Percentiles rank a stretch among this genome's conserved stretches.
Conservation (phyloP, 2,797 vertebrate species). For the Geotrypetes seraphini region DNA sequence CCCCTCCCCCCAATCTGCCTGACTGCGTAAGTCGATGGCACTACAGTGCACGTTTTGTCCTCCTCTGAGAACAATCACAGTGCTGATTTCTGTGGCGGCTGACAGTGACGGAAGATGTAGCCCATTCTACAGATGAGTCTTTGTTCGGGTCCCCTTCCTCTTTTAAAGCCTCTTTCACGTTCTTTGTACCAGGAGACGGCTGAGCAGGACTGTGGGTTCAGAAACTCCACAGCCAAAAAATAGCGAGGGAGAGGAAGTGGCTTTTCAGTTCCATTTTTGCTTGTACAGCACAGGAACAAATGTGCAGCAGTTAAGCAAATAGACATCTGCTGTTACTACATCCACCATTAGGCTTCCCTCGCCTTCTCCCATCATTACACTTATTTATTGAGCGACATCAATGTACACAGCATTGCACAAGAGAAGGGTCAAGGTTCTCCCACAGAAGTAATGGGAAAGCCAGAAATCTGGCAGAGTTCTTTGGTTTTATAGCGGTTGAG, state of each 20-base stretch:
- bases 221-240: slow-evolving; percentile 40
- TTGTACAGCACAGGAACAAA: too few species aligned
- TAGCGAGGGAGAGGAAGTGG: slow-evolving; percentile 34
- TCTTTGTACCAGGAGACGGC: slow-evolving; percentile 50
- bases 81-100: slow-evolving; percentile 28
- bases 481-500: too few species aligned
- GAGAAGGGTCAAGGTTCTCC: too few species aligned
- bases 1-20: neutral
- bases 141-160: slow-evolving; percentile 39
- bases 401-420: too few species aligned
- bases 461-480: too few species aligned
- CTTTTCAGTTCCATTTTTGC: slow-evolving; percentile 34
- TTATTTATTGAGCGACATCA: too few species aligned
- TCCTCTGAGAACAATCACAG: slow-evolving; percentile 26
- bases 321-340: too few species aligned
- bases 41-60: too few species aligned
- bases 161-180: slow-evolving; percentile 54
- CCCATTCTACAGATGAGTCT: slow-evolving; percentile 32
- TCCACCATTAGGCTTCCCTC: too few species aligned
- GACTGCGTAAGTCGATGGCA: fast-evolving
- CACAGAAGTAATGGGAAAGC: too few species aligned
- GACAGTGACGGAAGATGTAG: slow-evolving; percentile 34
- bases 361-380: too few species aligned
- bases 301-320: too few species aligned
- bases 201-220: slow-evolving; percentile 42